Evolutionary conservation across 2,888 invertebrate genomes (phyloP).

Genomic region (Cheilosia variabilis): DNA sequence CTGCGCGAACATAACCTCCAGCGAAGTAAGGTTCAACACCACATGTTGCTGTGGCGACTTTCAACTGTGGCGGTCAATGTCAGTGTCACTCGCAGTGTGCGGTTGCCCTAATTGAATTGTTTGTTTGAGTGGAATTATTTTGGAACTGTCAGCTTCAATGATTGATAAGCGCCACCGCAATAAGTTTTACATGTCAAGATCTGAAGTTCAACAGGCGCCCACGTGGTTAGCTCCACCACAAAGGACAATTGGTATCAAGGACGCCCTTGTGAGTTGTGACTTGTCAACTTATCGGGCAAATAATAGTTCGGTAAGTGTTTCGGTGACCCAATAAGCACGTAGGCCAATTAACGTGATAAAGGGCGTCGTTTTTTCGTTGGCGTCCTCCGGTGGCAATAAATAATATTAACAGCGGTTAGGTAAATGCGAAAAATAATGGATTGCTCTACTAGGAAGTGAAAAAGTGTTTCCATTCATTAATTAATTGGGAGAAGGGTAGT

Average conservation of each 20-base stretch:
- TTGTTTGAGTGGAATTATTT: constrained; percentile 1
- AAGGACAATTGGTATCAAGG: neutral
- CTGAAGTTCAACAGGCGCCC: neutral
- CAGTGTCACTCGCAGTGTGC: neutral
- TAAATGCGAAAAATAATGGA: constrained; percentile 6
- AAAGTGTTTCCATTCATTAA: neutral
- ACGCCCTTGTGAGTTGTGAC: neutral
- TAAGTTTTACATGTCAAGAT: neutral
- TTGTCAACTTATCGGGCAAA: neutral
- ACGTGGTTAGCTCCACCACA: neutral
- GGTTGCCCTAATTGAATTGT: neutral
- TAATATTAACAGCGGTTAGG: neutral
- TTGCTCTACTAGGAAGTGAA: neutral
- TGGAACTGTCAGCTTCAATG: neutral
- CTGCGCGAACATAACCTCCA: neutral
- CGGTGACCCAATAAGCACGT: neutral
- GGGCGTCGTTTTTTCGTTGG: too few species aligned
- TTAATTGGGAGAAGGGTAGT: neutral
- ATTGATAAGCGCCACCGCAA: constrained; percentile 5
- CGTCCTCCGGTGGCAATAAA: constrained; percentile 20
- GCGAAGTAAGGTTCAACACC: neutral
- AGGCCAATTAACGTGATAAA: constrained; percentile 15
- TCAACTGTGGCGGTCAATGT: neutral
- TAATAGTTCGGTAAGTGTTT: neutral
- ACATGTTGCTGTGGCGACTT: constrained; percentile 10